Conservation (phyloP, 2,888 invertebrate genomes). For the Apamea crenata region DNA sequence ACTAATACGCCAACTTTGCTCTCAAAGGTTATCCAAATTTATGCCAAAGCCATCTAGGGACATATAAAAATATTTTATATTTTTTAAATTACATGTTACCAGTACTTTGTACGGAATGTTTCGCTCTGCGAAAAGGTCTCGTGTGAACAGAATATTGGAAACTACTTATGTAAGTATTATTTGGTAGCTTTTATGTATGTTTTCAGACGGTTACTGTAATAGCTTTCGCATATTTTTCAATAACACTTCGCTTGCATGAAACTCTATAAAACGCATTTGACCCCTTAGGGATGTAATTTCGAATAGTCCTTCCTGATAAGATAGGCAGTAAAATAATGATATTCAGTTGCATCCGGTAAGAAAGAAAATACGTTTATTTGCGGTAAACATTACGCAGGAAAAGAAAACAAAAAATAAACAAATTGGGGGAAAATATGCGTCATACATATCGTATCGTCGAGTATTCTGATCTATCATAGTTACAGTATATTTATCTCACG, state of each 20-base stretch:
- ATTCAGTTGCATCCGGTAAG: not conserved
- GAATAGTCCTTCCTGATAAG: not conserved
- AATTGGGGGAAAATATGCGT: too few relatives aligned
- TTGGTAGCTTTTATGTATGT: not conserved
- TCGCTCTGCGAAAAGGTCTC: constrained; percentile 16
- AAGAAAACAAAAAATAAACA: too few relatives aligned
- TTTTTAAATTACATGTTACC: constrained; percentile 37
- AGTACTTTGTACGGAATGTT: constrained; percentile 16
- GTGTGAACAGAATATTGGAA: constrained; percentile 32
- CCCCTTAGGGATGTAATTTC: not conserved
- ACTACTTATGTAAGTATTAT: constrained; percentile 11
- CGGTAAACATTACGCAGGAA: too few relatives aligned
- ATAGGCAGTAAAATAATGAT: not conserved
- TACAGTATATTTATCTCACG: not conserved
- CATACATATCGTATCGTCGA: too few relatives aligned
- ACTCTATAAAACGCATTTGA: not conserved
- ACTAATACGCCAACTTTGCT: constrained; percentile 17
- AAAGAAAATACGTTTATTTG: too few relatives aligned
- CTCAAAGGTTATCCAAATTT: constrained; percentile 37
- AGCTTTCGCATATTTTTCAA: constrained; percentile 24
- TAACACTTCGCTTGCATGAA: not conserved
- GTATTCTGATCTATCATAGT: too few relatives aligned
- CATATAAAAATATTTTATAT: constrained; percentile 38
- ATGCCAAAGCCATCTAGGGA: constrained; percentile 31
- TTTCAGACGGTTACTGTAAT: constrained; percentile 13